phyloP scores from a whole-genome alignment of 2,888 invertebrate species.

The Perizoma flavofasciatum region DNA sequence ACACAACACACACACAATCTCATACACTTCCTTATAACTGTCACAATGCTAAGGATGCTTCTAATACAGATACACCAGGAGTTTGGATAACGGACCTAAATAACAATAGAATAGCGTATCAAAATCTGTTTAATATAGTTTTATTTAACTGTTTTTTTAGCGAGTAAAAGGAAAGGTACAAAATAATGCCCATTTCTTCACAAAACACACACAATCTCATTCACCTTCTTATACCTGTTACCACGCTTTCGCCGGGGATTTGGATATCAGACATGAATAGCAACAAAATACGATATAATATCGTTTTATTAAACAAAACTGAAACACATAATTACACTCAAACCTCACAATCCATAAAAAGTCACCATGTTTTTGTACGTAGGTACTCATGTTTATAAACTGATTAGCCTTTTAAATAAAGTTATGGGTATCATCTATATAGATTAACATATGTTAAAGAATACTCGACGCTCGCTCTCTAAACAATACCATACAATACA shows the following conservation, averaged over 20 bases:
- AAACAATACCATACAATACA: no score
- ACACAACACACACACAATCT: constrained; percentile 45
- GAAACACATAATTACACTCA: no score
- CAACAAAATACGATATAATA: no score
- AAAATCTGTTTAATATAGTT: constrained; percentile 31
- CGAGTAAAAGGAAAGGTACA: constrained; percentile 11
- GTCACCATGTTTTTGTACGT: no score
- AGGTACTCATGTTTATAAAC: no score
- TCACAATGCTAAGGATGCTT: constrained; percentile 51
- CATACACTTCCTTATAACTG: constrained; percentile 46
- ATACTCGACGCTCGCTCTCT: no score
- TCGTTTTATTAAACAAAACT: no score
- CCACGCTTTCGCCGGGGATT: not conserved
- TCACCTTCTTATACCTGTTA: not conserved
- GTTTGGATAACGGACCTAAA: constrained; percentile 61
- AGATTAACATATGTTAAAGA: no score
- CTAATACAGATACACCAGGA: constrained; percentile 54
- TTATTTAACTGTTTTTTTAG: constrained; percentile 23
- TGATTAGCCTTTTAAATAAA: no score
- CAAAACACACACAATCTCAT: not conserved
- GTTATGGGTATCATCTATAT: no score
- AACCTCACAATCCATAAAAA: no score
- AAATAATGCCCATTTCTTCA: not conserved
- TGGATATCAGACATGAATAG: no score
- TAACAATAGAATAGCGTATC: constrained; percentile 25